phyloP scores from a whole-genome alignment of 2,113 vertebrate species.

The Grammomys dolichurus region DNA sequence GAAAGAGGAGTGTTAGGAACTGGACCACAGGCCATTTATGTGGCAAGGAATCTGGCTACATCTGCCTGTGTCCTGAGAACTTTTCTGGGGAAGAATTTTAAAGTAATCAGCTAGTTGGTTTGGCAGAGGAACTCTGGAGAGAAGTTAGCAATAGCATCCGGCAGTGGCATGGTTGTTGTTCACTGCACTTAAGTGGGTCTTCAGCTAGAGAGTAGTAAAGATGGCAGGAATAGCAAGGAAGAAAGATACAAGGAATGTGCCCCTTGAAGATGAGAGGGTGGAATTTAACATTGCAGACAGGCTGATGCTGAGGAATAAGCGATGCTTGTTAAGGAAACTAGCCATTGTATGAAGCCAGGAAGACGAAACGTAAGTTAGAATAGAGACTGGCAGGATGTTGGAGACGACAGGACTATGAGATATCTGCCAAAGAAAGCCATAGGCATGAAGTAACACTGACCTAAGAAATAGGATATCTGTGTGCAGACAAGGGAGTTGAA shows the following conservation, averaged over 20 bases:
- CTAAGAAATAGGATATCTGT: background rate
- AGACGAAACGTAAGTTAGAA: background rate
- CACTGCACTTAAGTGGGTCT: background rate
- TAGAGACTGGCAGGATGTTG: background rate
- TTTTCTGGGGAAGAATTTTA: background rate
- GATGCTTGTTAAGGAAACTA: background rate
- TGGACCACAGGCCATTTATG: background rate
- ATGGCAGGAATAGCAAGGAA: background rate
- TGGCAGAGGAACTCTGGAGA: background rate
- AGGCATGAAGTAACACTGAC: background rate
- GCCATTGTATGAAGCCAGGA: background rate
- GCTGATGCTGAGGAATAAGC: background rate
- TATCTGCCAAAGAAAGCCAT: background rate
- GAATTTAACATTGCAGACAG: background rate
- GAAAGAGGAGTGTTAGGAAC: background rate
- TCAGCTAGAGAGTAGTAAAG: background rate
- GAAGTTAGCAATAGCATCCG: background rate
- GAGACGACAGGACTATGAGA: background rate
- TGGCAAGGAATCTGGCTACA: background rate
- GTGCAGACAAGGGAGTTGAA: too few species aligned
- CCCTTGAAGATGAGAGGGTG: background rate
- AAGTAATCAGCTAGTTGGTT: background rate
- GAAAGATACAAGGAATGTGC: background rate
- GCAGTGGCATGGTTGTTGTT: background rate
- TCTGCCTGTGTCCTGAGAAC: background rate